phyloP scores from a whole-genome alignment of 2,888 invertebrate genomes.

The Campoletis raptor region DNA sequence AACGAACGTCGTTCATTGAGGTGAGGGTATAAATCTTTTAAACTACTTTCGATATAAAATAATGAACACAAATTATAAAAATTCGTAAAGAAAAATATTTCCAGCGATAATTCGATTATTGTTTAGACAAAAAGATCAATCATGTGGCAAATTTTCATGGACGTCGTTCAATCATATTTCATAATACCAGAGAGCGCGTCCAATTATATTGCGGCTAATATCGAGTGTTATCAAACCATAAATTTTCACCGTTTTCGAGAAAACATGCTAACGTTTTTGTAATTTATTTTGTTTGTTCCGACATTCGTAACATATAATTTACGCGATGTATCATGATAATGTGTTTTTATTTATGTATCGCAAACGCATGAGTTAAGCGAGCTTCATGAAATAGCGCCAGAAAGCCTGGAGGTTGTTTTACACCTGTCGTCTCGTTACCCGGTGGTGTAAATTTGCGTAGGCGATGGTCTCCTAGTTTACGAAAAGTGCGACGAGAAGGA shows the following conservation, averaged over 20 bases:
- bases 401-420: constrained; percentile 60
- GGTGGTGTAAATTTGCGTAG: constrained; percentile 52
- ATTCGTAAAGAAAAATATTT: constrained; percentile 1
- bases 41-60: too few relatives aligned
- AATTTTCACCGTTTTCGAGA: neutral
- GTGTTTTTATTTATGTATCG: constrained; percentile 29
- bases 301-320: neutral
- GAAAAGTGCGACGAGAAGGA: constrained; percentile 43
- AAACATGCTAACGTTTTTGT: neutral
- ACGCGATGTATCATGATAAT: constrained; percentile 21
- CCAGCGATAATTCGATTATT: constrained; percentile 41
- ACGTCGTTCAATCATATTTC: neutral
- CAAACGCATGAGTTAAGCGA: constrained; percentile 24
- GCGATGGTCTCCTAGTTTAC: constrained; percentile 45
- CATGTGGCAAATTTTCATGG: neutral
- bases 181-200: neutral
- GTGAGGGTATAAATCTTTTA: too few relatives aligned
- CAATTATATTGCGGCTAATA: neutral
- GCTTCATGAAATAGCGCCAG: constrained; percentile 45
- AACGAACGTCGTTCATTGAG: constrained; percentile 11
- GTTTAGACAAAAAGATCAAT: constrained; percentile 32
- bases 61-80: constrained; percentile 9
- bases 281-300: neutral
- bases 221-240: constrained; percentile 2
- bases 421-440: constrained; percentile 64